Evolutionary conservation across 2,113 vertebrate species (phyloP), one percentile per base, ranked within the genome.

Genomic region (Aptenodytes patagonicus): DNA sequence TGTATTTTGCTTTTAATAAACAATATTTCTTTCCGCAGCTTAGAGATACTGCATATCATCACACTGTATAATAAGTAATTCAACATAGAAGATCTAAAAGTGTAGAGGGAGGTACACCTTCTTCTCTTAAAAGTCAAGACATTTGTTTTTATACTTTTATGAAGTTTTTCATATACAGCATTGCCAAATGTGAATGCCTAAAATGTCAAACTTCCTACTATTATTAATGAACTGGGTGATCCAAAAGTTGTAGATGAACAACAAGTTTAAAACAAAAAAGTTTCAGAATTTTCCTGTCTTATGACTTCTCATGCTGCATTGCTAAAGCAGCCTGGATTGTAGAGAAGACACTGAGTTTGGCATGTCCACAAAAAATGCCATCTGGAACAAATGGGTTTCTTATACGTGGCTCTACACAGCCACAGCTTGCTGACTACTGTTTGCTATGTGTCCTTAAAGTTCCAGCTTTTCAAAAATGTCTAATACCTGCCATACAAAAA

Each of bases 1-100:
- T 28, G 18, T 22, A 61, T 89, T 89, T 91, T 84, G 10, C 52
- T 89, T 92, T 58, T 72, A 95, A 87, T 83, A 90, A 83, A 64
- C 10, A 85, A 17, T 54, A 81, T 73, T 95, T 78, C 36, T 87
- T 93, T 96, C 75, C 36, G 10, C 80, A 85, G 31, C 81, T 91
- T 70, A 69, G 38, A 95, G 57, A 34, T 68, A 91, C 46, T 19
- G 13, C 65, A 69, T 75, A n/a, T 65, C 42, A 77, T 77, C 22
- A 36, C 14, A 60, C 11, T 47, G 9, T 19, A 22, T 60, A 86
- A 47, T 46, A 88, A 81, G 47, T 42, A 87, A 83, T 61, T 71
- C 77, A 68, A 19, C 17, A 44, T 3, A 77, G 13, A 26, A 51
- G 49, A 51, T 26, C 24, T 26, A 14, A 5, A 51, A 51, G 19